Conservation (phyloP, 2,888 invertebrate genomes). For the Elmis aenea region DNA sequence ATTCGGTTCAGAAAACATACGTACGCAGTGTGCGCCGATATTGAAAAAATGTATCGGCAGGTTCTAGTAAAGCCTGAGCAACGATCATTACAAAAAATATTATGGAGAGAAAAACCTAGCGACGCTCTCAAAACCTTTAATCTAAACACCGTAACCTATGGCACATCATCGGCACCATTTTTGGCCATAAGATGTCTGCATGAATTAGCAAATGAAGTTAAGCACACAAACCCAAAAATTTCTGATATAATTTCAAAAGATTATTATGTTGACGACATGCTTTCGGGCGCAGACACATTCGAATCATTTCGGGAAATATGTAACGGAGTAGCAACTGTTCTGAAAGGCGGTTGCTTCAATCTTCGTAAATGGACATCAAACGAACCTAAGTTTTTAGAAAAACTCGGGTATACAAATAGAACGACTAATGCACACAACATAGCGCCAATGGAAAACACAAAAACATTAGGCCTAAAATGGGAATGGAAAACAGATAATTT, state of each 20-base stretch:
- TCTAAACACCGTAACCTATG: constrained; percentile 10
- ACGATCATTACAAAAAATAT: constrained; percentile 22
- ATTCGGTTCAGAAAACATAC: constrained; percentile 27
- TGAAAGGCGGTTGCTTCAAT: constrained; percentile 7
- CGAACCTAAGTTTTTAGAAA: not conserved
- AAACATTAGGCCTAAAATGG: constrained; percentile 13
- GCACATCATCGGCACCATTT: constrained; percentile 2
- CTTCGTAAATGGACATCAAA: constrained; percentile 11
- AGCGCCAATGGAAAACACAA: constrained; percentile 1
- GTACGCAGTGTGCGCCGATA: constrained; percentile 28
- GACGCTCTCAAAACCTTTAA: constrained; percentile 13
- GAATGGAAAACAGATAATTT: constrained; percentile 4
- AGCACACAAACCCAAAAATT: not conserved
- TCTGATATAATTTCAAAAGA: constrained; percentile 2
- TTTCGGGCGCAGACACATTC: constrained; percentile 8
- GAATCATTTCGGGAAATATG: constrained; percentile 1
- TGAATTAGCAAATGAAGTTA: not conserved
- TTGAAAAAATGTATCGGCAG: constrained; percentile 32
- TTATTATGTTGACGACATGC: constrained; percentile 15
- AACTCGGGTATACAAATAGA: not conserved
- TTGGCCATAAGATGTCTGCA: constrained; percentile 2
- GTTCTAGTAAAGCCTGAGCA: constrained; percentile 24
- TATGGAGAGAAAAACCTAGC: constrained; percentile 21
- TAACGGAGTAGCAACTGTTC: not conserved
- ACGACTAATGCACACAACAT: not conserved